Conservation (phyloP, 2,888 invertebrate genomes). For the Sarcophaga subvicina region DNA sequence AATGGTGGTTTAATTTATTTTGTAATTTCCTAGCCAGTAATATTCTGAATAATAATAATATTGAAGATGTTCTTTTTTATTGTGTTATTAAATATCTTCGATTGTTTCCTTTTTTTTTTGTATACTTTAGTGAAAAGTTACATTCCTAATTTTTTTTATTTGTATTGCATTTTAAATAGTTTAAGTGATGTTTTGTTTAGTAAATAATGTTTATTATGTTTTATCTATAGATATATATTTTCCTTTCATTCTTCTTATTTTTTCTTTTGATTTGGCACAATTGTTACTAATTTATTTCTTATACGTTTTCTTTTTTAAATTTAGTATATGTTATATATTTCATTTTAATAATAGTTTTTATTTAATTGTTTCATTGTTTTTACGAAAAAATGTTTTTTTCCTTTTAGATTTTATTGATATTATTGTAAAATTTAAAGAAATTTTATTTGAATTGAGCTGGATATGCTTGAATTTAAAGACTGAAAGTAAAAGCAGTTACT, state of each 20-base stretch:
- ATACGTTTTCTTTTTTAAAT: slow-evolving; percentile 25
- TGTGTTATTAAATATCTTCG: too few relatives aligned
- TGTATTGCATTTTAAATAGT: slow-evolving; percentile 57
- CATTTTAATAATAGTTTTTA: slow-evolving; percentile 25
- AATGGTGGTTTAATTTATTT: too few relatives aligned
- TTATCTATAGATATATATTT: slow-evolving; percentile 22
- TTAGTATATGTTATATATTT: slow-evolving; percentile 31
- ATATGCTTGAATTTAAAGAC: slow-evolving; percentile 64
- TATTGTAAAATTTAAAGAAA: slow-evolving; percentile 26
- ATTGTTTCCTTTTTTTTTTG: too few relatives aligned
- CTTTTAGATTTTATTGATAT: slow-evolving; percentile 57
- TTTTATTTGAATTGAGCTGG: slow-evolving; percentile 63
- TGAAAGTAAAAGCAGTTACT: background rate
- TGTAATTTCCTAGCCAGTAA: too few relatives aligned
- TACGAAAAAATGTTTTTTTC: background rate
- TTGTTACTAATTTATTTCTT: slow-evolving; percentile 65
- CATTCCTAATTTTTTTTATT: background rate
- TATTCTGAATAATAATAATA: too few relatives aligned
- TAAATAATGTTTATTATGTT: slow-evolving; percentile 43
- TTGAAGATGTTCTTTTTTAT: too few relatives aligned
- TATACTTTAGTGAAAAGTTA: background rate
- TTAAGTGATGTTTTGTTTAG: slow-evolving; percentile 62
- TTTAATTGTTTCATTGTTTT: slow-evolving; percentile 27
- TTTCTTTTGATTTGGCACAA: slow-evolving; percentile 72
- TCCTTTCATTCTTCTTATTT: slow-evolving; percentile 17